A percentile compares a stretch with the other conserved stretches of the same genome.
Conservation (phyloP, 37 sponge, comb jelly and placozoan genomes). For the Dysidea cf. avara region DNA sequence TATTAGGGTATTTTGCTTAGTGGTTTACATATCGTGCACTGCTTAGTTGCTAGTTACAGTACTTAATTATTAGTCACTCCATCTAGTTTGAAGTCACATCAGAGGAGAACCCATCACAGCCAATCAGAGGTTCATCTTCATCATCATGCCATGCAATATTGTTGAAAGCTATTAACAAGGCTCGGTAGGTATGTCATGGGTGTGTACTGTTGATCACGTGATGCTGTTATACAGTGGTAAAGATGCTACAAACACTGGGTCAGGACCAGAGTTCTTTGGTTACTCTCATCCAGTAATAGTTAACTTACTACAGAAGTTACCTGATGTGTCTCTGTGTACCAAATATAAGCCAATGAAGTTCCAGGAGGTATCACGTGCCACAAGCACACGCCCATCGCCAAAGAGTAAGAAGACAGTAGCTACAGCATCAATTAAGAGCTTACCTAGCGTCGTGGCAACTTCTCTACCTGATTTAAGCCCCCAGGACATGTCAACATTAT, state of each 20-base stretch:
- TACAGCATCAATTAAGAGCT: not conserved
- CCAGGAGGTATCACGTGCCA: conserved; percentile 17
- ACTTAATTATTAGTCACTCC: too few species aligned
- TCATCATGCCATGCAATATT: conserved; percentile 76
- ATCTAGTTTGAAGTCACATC: conserved; percentile 87
- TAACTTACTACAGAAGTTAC: conserved; percentile 78
- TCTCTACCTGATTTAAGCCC: not conserved
- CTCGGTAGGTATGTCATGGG: conserved; percentile 42
- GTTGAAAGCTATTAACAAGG: conserved; percentile 77
- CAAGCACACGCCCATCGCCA: conserved; percentile 1
- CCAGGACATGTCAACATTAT: not conserved
- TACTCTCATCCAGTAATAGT: conserved; percentile 84
- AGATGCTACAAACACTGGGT: conserved; percentile 87
- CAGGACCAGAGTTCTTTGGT: conserved; percentile 94
- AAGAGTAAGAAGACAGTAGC: not conserved
- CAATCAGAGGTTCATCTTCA: conserved; percentile 66
- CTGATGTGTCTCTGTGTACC: conserved; percentile 47
- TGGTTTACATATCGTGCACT: too few species aligned
- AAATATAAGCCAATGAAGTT: conserved; percentile 80
- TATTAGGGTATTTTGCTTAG: too few species aligned
- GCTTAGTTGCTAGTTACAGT: too few species aligned
- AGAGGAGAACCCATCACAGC: conserved; percentile 51
- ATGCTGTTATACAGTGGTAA: conserved; percentile 52
- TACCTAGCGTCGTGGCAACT: not conserved
- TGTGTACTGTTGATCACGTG: not conserved